Evolutionary conservation across 2,797 vertebrate species (phyloP).

Genomic region (Sandelia bainsii): DNA sequence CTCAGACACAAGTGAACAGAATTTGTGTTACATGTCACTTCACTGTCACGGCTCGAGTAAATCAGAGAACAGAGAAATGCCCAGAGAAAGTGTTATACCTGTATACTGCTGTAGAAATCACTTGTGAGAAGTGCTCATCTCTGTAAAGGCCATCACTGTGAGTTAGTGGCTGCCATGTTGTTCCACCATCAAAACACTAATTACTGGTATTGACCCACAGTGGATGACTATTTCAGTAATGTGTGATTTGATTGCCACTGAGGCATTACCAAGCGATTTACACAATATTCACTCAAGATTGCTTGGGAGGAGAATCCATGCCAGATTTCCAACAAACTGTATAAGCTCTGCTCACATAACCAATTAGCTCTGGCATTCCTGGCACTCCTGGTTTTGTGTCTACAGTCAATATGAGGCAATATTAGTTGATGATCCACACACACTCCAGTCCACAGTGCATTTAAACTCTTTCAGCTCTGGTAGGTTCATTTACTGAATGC

Average conservation of each 20-base stretch:
- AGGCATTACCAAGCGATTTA: constrained; percentile 30
- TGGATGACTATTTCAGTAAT: constrained; percentile 36
- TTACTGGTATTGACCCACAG: constrained; percentile 26
- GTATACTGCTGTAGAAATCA: not conserved
- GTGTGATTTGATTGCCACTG: constrained; percentile 16
- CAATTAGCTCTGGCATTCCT: constrained; percentile 58
- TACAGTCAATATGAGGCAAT: constrained; percentile 6
- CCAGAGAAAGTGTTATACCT: not conserved
- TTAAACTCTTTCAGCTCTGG: too few relatives aligned
- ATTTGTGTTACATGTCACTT: constrained; percentile 1
- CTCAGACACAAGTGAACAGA: constrained; percentile 16
- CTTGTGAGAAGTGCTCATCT: not conserved
- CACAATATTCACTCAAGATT: constrained; percentile 20
- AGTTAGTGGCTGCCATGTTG: constrained; percentile 21
- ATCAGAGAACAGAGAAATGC: not conserved
- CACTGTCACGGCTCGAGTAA: constrained; percentile 1
- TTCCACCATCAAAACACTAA: constrained; percentile 28
- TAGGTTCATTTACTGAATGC: not conserved
- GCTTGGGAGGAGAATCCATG: constrained; percentile 2
- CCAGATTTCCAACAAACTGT: constrained; percentile 2
- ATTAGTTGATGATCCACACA: not conserved
- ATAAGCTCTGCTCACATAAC: constrained; percentile 42
- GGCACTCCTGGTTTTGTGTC: constrained; percentile 34
- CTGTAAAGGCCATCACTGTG: not conserved
- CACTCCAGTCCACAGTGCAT: too few relatives aligned